Evolutionary conservation across 2,113 vertebrate genomes (phyloP).

Genomic region (Nibea coibor): DNA sequence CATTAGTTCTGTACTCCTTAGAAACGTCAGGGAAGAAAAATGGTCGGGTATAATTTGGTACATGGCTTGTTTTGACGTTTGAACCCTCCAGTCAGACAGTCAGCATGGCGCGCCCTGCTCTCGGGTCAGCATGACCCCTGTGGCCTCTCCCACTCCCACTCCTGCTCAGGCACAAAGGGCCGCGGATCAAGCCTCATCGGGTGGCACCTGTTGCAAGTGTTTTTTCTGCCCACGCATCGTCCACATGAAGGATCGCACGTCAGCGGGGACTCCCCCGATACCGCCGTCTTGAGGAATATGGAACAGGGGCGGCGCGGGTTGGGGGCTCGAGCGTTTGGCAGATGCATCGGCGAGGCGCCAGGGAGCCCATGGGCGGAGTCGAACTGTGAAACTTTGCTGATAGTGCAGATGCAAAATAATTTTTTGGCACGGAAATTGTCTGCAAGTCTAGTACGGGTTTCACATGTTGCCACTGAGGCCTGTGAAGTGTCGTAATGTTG

Average conservation of each 20-base stretch:
- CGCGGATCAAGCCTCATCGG: constrained; percentile 66
- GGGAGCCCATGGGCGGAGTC: constrained; percentile 49
- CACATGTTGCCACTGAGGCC: constrained; percentile 11
- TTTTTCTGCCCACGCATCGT: constrained; percentile 81
- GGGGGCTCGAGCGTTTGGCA: constrained; percentile 65
- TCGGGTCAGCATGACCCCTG: constrained; percentile 78
- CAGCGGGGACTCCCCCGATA: constrained; percentile 67
- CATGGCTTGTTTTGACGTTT: constrained; percentile 55
- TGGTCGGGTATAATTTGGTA: constrained; percentile 51
- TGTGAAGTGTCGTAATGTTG: neutral
- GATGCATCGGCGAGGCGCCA: constrained; percentile 48
- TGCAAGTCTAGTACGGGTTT: neutral
- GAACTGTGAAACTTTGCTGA: constrained; percentile 67
- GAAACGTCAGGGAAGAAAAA: constrained; percentile 60
- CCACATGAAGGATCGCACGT: constrained; percentile 81
- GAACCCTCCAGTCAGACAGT: constrained; percentile 65
- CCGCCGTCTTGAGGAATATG: constrained; percentile 58
- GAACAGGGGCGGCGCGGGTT: constrained; percentile 44
- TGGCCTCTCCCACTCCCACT: constrained; percentile 85
- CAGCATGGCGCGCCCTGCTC: constrained; percentile 59
- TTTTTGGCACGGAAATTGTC: constrained; percentile 1
- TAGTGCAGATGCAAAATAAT: constrained; percentile 42
- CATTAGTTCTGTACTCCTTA: constrained; percentile 52
- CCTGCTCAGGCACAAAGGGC: constrained; percentile 79
- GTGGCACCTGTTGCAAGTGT: constrained; percentile 80